These are phyloP conservation scores for Acrobasis suavella DNA, from an alignment of 2,888 invertebrate genomes.

Conservation along the genomic window DNA sequence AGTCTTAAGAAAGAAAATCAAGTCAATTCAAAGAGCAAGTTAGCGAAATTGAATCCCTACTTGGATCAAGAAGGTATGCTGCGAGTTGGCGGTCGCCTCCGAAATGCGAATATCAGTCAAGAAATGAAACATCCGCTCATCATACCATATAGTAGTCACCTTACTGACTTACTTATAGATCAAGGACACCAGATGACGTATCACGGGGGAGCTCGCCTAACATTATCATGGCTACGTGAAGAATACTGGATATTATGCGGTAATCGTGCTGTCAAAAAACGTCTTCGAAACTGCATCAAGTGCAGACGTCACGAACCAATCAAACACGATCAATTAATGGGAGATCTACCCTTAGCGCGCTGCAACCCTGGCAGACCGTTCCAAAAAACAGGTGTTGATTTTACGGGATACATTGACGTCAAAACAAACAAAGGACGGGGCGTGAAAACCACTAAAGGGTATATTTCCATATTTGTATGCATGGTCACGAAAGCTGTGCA, in stretches of 20 bases:
- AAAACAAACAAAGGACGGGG: slow-evolving; percentile 28
- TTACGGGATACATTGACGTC: slow-evolving; percentile 27
- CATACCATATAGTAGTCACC: slow-evolving; percentile 13
- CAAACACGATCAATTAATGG: slow-evolving; percentile 22
- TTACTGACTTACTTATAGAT: slow-evolving; percentile 22
- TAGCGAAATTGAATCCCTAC: too few relatives aligned
- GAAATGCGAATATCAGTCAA: slow-evolving; percentile 6
- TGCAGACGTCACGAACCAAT: slow-evolving; percentile 23
- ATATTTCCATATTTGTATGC: slow-evolving; percentile 29
- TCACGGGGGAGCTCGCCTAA: slow-evolving; percentile 26
- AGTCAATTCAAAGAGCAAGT: too few relatives aligned
- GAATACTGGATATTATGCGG: slow-evolving; percentile 25
- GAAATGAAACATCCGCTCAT: slow-evolving; percentile 11
- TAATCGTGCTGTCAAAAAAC: slow-evolving; percentile 21
- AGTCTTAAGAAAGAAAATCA: too few relatives aligned
- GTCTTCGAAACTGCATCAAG: slow-evolving; percentile 19
- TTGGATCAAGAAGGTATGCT: background rate
- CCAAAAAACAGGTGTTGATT: slow-evolving; percentile 29
- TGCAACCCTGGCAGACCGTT: slow-evolving; percentile 26
- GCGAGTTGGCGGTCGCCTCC: slow-evolving; percentile 17
- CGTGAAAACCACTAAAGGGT: slow-evolving; percentile 27
- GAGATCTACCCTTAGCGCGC: slow-evolving; percentile 22
- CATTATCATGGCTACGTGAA: slow-evolving; percentile 17
- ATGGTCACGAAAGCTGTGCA: slow-evolving; percentile 31
- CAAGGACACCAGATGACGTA: slow-evolving; percentile 21